These are phyloP conservation scores for Simalia tracyae DNA, from an alignment of 2,797 vertebrate species.

Conservation along the genomic window DNA sequence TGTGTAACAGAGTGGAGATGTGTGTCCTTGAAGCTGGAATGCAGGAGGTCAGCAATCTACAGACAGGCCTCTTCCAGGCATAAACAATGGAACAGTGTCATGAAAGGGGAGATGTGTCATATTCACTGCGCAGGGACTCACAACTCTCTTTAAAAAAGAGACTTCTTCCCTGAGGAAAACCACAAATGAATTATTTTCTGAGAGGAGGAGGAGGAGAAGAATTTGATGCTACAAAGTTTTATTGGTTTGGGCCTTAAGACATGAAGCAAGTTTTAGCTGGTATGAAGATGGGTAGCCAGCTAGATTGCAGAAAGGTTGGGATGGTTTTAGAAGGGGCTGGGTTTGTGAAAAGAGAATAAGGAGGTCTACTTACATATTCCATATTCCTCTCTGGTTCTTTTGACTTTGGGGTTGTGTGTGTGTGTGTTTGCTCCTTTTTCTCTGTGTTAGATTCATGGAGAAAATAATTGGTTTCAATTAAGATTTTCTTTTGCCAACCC, in stretches of 20 bases:
- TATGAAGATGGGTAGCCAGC: neutral
- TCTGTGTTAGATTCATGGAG: neutral
- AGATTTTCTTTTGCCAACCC: neutral
- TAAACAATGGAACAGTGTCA: neutral
- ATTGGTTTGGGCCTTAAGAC: neutral
- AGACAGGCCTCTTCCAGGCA: neutral
- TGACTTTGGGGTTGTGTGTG: neutral
- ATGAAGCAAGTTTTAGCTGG: no score
- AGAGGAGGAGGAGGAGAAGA: neutral
- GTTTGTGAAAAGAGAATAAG: neutral
- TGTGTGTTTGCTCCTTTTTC: neutral
- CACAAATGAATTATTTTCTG: neutral
- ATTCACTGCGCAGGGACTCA: neutral
- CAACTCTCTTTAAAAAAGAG: neutral
- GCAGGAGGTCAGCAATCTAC: neutral
- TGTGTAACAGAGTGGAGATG: neutral
- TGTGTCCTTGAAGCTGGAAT: neutral
- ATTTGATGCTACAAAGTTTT: neutral
- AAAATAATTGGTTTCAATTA: neutral
- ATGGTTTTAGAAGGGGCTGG: neutral
- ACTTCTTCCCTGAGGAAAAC: neutral
- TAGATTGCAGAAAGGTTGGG: neutral
- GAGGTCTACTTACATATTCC: neutral
- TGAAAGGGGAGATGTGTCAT: neutral
- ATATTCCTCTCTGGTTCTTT: neutral